Conservation (phyloP, 1,140 invertebrate genomes). For the Drosophila erecta region DNA sequence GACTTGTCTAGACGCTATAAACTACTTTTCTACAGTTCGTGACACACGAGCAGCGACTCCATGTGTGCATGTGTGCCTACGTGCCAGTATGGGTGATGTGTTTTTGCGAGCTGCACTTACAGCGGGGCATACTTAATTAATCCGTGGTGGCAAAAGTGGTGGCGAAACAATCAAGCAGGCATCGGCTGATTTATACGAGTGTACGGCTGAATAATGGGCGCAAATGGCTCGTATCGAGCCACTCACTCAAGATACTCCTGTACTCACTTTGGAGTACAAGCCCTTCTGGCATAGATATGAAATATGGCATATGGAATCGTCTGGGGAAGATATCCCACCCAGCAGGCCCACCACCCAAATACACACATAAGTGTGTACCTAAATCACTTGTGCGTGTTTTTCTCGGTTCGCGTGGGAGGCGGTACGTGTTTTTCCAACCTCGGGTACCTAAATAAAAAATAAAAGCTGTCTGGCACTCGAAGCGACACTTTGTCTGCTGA, state of each 20-base stretch:
- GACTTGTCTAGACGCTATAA: conserved; percentile 75
- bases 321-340: too few relatives aligned
- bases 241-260: background rate
- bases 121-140: conserved; percentile 28
- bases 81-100: conserved; percentile 22
- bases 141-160: conserved; percentile 4
- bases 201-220: background rate
- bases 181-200: background rate
- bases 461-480: conserved; percentile 53
- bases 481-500: conserved; percentile 78
- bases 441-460: conserved; percentile 13
- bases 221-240: too few relatives aligned
- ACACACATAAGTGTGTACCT: background rate
- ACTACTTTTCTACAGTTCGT: conserved; percentile 52
- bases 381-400: conserved; percentile 22
- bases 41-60: background rate
- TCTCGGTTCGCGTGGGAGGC: conserved; percentile 14
- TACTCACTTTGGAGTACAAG: too few relatives aligned
- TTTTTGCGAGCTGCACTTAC: conserved; percentile 19
- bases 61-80: background rate
- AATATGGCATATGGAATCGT: too few relatives aligned
- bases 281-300: too few relatives aligned
- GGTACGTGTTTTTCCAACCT: conserved; percentile 24
- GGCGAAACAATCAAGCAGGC: conserved; percentile 1
- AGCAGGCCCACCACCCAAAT: too few relatives aligned